phyloP scores from a whole-genome alignment of 2,113 vertebrate species.

The Ophthalmolycus amberensis region DNA sequence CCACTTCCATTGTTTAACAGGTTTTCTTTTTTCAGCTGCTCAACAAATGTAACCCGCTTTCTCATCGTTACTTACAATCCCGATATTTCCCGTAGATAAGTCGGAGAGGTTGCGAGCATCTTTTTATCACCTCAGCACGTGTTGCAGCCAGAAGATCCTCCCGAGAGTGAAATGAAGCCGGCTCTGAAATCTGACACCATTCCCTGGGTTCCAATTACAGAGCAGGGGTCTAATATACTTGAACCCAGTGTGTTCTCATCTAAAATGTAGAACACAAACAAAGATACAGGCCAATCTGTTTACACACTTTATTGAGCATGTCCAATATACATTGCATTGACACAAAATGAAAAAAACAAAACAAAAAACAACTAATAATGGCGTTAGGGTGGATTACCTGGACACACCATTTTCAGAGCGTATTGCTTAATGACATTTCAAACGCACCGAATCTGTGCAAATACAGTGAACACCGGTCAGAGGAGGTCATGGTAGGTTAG shows the following conservation, averaged over 20 bases:
- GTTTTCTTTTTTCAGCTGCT: slow-evolving; percentile 59
- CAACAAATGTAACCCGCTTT: slow-evolving; percentile 73
- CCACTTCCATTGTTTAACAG: slow-evolving; percentile 36
- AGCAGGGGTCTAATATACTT: slow-evolving; percentile 53
- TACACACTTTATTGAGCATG: slow-evolving; percentile 84
- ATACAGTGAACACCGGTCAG: slow-evolving; percentile 85
- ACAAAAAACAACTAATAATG: slow-evolving; percentile 52
- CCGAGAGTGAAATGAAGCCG: slow-evolving; percentile 50
- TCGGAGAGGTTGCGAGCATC: not conserved
- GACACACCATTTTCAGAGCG: slow-evolving; percentile 77
- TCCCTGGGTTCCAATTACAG: slow-evolving; percentile 62
- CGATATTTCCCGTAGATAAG: slow-evolving; percentile 3
- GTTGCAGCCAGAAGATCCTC: slow-evolving; percentile 34
- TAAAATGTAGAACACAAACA: slow-evolving; percentile 60
- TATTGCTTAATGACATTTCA: slow-evolving; percentile 84
- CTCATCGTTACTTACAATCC: slow-evolving; percentile 41
- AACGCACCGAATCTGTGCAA: slow-evolving; percentile 80
- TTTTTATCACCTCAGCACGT: slow-evolving; percentile 5
- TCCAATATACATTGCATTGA: slow-evolving; percentile 83
- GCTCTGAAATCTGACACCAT: slow-evolving; percentile 49
- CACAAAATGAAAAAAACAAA: slow-evolving; percentile 66
- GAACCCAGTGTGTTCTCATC: slow-evolving; percentile 57
- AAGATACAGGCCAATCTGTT: slow-evolving; percentile 59
- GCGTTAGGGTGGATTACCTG: slow-evolving; percentile 73
- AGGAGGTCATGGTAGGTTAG: slow-evolving; percentile 79